phyloP scores from a whole-genome alignment of 2,797 vertebrate species.

The Myotis daubentonii region DNA sequence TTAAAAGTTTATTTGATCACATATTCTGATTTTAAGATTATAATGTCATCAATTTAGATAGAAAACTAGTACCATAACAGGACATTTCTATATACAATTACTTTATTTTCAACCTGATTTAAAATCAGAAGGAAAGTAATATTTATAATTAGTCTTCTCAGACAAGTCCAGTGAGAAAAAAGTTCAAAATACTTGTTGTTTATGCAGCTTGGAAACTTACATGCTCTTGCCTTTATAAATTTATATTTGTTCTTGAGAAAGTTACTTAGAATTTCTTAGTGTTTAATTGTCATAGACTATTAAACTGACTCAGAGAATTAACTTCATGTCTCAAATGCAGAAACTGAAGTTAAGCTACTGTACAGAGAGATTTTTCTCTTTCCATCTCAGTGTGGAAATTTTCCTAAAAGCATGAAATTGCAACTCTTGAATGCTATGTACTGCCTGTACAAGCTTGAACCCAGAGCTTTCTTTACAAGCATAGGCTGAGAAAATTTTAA shows the following conservation, averaged over 20 bases:
- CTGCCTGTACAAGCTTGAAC: background rate
- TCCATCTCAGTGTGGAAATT: background rate
- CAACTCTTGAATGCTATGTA: background rate
- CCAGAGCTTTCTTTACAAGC: background rate
- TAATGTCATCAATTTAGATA: background rate
- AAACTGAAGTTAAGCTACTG: background rate
- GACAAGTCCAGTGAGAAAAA: background rate
- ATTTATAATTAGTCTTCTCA: background rate
- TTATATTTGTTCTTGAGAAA: background rate
- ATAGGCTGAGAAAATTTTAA: background rate
- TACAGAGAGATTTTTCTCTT: background rate
- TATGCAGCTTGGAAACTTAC: background rate
- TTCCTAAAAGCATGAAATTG: background rate
- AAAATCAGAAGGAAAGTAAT: conserved; percentile 29
- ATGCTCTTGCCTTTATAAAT: background rate
- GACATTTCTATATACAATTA: background rate
- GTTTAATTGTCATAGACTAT: background rate
- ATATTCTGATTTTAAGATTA: background rate
- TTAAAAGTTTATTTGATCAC: background rate
- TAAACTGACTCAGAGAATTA: conserved; percentile 11
- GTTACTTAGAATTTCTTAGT: background rate
- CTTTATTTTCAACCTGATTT: background rate
- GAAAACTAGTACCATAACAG: background rate
- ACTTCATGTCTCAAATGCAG: background rate
- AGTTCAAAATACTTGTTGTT: background rate